Base-by-base conservation (phyloP, 2,797 vertebrate genomes). In the Peromyscus aztecus region DNA sequence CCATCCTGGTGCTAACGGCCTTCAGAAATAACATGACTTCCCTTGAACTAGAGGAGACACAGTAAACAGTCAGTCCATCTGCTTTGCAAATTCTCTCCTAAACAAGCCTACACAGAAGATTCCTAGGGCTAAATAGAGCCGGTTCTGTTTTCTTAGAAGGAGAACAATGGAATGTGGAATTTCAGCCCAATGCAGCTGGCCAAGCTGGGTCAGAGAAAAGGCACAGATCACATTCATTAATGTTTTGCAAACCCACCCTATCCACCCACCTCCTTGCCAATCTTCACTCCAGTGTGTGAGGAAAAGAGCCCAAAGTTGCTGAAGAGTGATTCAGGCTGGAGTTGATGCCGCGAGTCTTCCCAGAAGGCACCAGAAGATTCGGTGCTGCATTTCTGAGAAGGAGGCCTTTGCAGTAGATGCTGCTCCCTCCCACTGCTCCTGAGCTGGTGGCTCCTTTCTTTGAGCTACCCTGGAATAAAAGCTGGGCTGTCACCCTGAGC, bases 111-210 rank as follows among this genome's bases (percentile, higher is more conserved):
- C 97, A 96, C 92, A 97, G 97, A 96, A 96, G 97, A 98, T 97
- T 98, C 94, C 97, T 89, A 73, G 76, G 97, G 91, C 96, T 93
- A 61, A 93, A 97, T 96, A 97, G 98, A 98, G 97, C 86, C 94
- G 94, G 96, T 80, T 98, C 97, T 98, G 97, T 98, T 98, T 98
- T 96, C 96, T 88, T 97, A 96, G 57, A 11, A 97, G 97, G 96
- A 98, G 71, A 92, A 98, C 98, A 98, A 98, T 46, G 6, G 98
- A 98, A 98, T 96, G 97, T 96, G 86, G 97, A 92, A 97, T 98
- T 98, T 98, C 96, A 97, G 97, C 97, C 98, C 97, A 93, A 95
- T 96, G 92, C 94, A 97, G 97, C 78, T 94, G 94, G 96, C 76
- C 92, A 98, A 97, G 63, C 84, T 80, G 91, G 98, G 97, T 98